Evolutionary conservation across 1,140 invertebrate species (phyloP).

Genomic region (Monochamus saltuarius): DNA sequence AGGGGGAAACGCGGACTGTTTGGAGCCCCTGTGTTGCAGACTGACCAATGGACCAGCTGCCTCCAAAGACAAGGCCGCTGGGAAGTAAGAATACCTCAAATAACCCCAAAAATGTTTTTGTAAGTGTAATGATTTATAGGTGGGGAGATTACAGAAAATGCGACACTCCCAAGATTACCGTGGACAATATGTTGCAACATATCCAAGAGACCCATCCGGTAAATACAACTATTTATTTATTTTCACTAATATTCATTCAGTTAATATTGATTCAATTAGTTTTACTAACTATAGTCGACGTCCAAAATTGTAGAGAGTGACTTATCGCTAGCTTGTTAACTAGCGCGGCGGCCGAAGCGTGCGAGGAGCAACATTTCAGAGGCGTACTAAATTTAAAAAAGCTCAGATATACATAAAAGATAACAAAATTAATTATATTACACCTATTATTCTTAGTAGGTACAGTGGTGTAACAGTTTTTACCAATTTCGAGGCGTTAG

Average conservation of each 20-base stretch:
- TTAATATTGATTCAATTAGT: no score
- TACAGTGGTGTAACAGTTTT: no score
- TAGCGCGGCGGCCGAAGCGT: no score
- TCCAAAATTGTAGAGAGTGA: no score
- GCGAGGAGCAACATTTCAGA: no score
- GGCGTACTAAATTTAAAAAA: no score
- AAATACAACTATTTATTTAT: slow-evolving; percentile 44
- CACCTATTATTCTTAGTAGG: no score
- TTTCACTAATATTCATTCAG: background rate
- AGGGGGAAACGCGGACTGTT: slow-evolving; percentile 86
- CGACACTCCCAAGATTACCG: slow-evolving; percentile 85
- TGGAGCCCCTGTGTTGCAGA: slow-evolving; percentile 86
- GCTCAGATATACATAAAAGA: no score
- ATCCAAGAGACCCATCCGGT: slow-evolving; percentile 81
- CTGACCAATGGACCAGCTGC: slow-evolving; percentile 73
- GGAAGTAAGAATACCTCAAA: slow-evolving; percentile 51
- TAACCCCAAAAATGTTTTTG: background rate
- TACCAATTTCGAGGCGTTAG: no score
- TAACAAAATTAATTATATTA: no score
- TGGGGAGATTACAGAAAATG: slow-evolving; percentile 94
- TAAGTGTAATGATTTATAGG: slow-evolving; percentile 48
- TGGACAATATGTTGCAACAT: slow-evolving; percentile 89
- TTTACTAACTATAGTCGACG: no score
- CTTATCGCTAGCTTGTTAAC: no score
- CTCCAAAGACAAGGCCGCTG: slow-evolving; percentile 74